A percentile compares a stretch with the other conserved stretches of the same genome.
phyloP scores from a whole-genome alignment of 2,888 invertebrate species.

The Terebella lapidaria region DNA sequence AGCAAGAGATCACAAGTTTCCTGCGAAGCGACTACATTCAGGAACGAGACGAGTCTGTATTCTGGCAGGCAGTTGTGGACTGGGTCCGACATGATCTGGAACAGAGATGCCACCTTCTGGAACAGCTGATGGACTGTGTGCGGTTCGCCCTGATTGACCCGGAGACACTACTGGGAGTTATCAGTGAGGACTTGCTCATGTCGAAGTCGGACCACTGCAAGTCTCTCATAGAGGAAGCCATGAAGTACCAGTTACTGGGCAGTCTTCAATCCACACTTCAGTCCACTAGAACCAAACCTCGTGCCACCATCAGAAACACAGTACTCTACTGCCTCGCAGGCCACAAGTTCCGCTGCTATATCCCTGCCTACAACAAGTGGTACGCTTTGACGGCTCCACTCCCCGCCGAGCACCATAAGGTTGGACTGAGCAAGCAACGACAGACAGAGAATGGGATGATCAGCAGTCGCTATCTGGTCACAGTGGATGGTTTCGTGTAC shows the following conservation, averaged over 20 bases:
- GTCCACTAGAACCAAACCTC: conserved; percentile 15
- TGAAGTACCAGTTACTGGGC: conserved; percentile 18
- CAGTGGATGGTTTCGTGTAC: conserved; percentile 12
- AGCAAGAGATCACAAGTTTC: conserved; percentile 5
- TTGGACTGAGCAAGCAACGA: not conserved
- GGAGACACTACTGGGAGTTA: not conserved
- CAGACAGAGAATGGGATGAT: not conserved
- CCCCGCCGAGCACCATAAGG: not conserved
- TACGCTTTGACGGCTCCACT: conserved; percentile 16
- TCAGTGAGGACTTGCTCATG: conserved; percentile 9
- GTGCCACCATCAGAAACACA: conserved; percentile 11
- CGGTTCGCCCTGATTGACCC: conserved; percentile 17
- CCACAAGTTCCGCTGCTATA: conserved; percentile 16
- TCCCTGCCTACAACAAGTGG: conserved; percentile 19
- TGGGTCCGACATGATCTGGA: conserved; percentile 16
- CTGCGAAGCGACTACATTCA: conserved; percentile 13
- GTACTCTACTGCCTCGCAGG: conserved; percentile 18
- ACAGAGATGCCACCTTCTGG: conserved; percentile 1
- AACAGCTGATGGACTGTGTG: conserved; percentile 12
- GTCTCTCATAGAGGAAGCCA: conserved; percentile 16
- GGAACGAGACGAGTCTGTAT: conserved; percentile 12
- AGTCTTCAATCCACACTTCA: conserved; percentile 9
- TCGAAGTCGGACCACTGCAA: conserved; percentile 4
- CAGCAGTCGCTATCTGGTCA: conserved; percentile 4
- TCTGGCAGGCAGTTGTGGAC: conserved; percentile 14